phyloP scores from a whole-genome alignment of 2,888 invertebrate species.

The Drosophila neonasuta region DNA sequence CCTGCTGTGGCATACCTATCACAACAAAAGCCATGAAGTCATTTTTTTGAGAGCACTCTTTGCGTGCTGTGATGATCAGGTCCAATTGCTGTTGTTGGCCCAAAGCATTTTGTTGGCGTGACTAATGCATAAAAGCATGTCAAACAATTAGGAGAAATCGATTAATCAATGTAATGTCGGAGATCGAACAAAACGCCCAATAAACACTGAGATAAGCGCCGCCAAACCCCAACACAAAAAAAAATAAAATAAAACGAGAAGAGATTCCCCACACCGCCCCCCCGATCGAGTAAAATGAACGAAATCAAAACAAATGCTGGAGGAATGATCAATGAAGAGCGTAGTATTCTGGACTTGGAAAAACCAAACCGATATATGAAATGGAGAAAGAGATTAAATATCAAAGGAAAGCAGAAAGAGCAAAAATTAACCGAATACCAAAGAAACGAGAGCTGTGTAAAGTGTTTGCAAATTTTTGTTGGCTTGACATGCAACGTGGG shows the following conservation, averaged over 20 bases:
- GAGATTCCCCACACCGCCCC: not conserved
- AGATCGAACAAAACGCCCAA: slow-evolving; percentile 51
- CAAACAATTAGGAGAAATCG: slow-evolving; percentile 55
- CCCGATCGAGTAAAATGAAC: slow-evolving; percentile 12
- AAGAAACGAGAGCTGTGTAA: slow-evolving; percentile 9
- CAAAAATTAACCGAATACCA: slow-evolving; percentile 7
- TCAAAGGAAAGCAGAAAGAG: not conserved
- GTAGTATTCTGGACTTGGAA: slow-evolving; percentile 5
- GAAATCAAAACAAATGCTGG: slow-evolving; percentile 10
- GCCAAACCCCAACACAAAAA: slow-evolving; percentile 12
- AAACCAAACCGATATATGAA: slow-evolving; percentile 9
- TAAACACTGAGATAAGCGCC: slow-evolving; percentile 44
- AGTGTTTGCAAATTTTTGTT: slow-evolving; percentile 12
- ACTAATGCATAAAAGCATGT: slow-evolving; percentile 56
- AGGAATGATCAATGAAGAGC: slow-evolving; percentile 17
- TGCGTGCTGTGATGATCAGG: slow-evolving; percentile 32
- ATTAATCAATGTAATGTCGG: slow-evolving; percentile 52
- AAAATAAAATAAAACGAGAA: not conserved
- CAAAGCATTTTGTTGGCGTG: slow-evolving; percentile 38
- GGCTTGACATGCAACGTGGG: slow-evolving; percentile 7
- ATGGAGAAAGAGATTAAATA: not conserved
- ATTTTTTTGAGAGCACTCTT: slow-evolving; percentile 23
- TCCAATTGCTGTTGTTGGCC: slow-evolving; percentile 15
- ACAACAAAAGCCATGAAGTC: slow-evolving; percentile 3
- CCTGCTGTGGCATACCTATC: slow-evolving; percentile 4